phyloP scores from a whole-genome alignment of 2,113 vertebrate species.

The Hemicordylus capensis region DNA sequence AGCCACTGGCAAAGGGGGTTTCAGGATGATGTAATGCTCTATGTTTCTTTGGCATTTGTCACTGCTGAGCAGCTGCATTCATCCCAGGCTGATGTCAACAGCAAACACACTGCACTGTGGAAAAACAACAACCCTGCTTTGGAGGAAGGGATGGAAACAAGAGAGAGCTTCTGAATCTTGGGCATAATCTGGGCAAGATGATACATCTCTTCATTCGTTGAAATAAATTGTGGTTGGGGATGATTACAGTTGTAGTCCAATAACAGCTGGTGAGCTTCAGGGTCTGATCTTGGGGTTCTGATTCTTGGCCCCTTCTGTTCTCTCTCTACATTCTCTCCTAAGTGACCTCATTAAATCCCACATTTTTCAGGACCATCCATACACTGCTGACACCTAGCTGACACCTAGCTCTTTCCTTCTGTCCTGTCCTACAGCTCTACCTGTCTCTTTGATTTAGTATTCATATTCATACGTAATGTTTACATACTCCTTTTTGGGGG shows the following conservation, averaged over 20 bases:
- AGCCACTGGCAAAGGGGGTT: not conserved
- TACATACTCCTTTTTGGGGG: no score
- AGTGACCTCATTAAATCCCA: no score
- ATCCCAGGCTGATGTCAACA: not conserved
- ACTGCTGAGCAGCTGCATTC: conserved; percentile 14
- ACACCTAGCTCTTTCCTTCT: no score
- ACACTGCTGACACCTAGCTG: not conserved
- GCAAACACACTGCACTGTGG: not conserved
- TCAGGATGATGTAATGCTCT: conserved; percentile 24
- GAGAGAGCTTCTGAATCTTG: not conserved
- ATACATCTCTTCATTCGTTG: no score
- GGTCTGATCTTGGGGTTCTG: no score
- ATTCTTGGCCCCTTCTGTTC: no score
- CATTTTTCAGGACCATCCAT: no score
- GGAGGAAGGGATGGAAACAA: not conserved
- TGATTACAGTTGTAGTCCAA: not conserved
- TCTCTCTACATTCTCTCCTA: not conserved
- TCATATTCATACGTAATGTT: no score
- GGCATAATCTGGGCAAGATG: conserved; percentile 24
- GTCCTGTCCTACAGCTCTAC: no score
- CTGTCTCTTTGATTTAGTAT: no score
- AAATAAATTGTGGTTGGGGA: not conserved
- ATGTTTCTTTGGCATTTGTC: not conserved
- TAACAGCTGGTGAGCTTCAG: not conserved
- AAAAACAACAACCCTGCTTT: not conserved